Evolutionary conservation across 2,888 invertebrate species (phyloP).

Genomic region (Adela reaumurella): DNA sequence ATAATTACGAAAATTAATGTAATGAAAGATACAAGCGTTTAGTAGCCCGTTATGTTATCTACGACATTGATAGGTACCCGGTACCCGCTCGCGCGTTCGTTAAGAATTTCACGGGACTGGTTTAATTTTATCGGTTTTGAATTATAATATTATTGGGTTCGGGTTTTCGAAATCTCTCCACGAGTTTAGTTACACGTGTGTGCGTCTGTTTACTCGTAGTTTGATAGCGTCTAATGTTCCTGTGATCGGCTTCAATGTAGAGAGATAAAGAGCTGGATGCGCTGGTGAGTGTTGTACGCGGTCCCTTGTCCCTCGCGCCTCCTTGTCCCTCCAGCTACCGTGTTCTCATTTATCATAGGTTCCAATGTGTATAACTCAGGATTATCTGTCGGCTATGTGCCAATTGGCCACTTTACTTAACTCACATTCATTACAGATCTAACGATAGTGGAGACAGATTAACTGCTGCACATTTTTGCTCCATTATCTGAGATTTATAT

Average conservation of each 20-base stretch:
- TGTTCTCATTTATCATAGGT: neutral
- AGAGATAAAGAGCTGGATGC: no score
- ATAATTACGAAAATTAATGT: slow-evolving; percentile 54
- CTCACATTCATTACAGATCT: neutral
- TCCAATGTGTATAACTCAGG: neutral
- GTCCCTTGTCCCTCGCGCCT: no score
- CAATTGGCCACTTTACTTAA: neutral
- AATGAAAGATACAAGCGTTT: slow-evolving; percentile 45
- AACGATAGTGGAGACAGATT: neutral
- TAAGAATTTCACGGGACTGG: neutral
- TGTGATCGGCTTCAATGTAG: no score
- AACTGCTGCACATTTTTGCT: neutral
- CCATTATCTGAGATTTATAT: neutral
- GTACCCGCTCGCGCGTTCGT: neutral
- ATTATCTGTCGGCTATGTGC: neutral
- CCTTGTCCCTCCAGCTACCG: no score
- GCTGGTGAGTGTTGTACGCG: no score
- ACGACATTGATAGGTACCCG: slow-evolving; percentile 2
- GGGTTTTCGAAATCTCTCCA: neutral
- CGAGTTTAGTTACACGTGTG: neutral
- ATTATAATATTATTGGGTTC: neutral
- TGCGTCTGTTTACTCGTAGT: neutral
- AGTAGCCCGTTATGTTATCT: slow-evolving; percentile 48
- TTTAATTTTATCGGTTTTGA: neutral
- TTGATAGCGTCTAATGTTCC: no score